These are phyloP conservation scores for Ceratoteleas bidentatus DNA, from an alignment of 1,140 invertebrate genomes.

Conservation along the genomic window DNA sequence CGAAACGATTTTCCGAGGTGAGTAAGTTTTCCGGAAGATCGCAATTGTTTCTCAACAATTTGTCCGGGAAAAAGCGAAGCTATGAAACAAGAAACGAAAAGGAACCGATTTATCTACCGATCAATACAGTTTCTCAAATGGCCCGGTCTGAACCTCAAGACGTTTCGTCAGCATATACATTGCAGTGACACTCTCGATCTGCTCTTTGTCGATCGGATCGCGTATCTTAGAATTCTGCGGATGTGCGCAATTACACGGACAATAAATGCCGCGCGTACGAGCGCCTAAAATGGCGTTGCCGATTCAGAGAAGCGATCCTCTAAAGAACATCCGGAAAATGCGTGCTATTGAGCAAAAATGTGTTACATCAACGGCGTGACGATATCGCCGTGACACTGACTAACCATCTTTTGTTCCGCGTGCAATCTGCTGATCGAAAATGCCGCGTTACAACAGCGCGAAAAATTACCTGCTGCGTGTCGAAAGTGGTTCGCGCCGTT, in stretches of 20 bases:
- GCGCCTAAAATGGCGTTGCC: constrained; percentile 61
- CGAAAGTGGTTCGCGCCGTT: constrained; percentile 14
- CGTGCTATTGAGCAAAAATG: constrained; percentile 58
- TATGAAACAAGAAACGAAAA: no score
- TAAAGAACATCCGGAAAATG: constrained; percentile 60
- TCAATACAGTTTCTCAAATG: no score
- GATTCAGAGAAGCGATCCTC: constrained; percentile 60
- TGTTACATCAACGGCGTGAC: constrained; percentile 58
- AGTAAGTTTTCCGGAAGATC: background rate
- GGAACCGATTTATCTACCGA: no score
- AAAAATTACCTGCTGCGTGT: constrained; percentile 27
- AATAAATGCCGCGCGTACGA: constrained; percentile 63
- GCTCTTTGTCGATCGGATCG: constrained; percentile 56
- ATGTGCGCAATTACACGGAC: constrained; percentile 67
- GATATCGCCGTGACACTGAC: constrained; percentile 57
- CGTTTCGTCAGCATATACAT: constrained; percentile 55
- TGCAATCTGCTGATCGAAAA: constrained; percentile 49
- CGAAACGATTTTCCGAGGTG: background rate
- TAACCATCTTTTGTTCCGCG: constrained; percentile 54
- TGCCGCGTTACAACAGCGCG: constrained; percentile 24
- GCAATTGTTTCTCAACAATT: no score
- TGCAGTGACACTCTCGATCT: constrained; percentile 39
- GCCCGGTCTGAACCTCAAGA: constrained; percentile 21
- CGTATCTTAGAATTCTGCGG: constrained; percentile 64
- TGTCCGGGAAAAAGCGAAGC: background rate